Conservation (phyloP, 2,888 invertebrate species). For the Anorthoa munda region DNA sequence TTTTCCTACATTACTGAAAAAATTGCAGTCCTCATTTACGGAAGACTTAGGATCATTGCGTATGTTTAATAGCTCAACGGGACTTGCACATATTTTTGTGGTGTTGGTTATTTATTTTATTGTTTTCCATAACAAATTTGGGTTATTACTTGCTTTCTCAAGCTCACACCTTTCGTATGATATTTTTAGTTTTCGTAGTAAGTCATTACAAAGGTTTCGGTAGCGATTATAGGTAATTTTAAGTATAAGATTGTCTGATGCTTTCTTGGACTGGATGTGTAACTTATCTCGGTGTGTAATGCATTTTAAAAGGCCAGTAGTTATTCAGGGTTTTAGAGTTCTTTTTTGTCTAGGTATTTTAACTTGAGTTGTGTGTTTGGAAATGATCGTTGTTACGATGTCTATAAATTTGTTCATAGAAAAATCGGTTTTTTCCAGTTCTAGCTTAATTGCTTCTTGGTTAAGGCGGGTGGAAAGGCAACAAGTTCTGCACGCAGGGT, state of each 20-base stretch:
- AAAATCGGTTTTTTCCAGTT: too few species aligned
- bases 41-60: too few species aligned
- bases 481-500: not conserved
- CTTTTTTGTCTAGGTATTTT: not conserved
- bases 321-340: not conserved
- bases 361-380: not conserved
- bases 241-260: not conserved
- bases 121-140: not conserved
- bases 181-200: not conserved
- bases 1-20: not conserved
- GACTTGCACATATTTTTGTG: too few species aligned
- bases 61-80: too few species aligned
- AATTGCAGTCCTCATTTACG: too few species aligned
- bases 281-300: too few species aligned
- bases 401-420: too few species aligned
- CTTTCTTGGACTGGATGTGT: not conserved
- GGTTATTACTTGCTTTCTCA: constrained; percentile 10
- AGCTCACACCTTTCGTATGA: constrained; percentile 1
- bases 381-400: not conserved
- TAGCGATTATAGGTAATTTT: constrained; percentile 6
- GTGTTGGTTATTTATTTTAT: not conserved
- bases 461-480: too few species aligned
- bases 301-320: too few species aligned
- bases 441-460: too few species aligned
- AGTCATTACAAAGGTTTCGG: not conserved